A percentile compares a stretch with the other conserved stretches of the same genome.
phyloP scores from a whole-genome alignment of 2,797 vertebrate species.

The Darevskia nairensis region DNA sequence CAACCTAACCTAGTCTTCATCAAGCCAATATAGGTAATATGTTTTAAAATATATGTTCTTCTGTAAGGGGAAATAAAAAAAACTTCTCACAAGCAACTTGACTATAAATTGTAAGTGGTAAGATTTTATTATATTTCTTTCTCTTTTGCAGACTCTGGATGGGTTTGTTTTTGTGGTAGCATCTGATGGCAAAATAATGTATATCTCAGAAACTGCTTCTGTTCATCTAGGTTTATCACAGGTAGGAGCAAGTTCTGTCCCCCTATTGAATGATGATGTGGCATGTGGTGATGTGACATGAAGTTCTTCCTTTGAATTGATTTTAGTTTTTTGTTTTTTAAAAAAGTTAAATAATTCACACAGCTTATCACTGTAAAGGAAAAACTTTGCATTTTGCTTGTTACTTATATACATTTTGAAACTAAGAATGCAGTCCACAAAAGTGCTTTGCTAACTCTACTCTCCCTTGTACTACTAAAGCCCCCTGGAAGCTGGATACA shows the following conservation, averaged over 20 bases:
- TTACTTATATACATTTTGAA: conserved; percentile 48
- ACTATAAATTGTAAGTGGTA: neutral
- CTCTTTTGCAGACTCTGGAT: conserved; percentile 88
- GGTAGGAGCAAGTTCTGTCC: conserved; percentile 78
- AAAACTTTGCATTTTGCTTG: conserved; percentile 41
- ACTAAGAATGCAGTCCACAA: neutral
- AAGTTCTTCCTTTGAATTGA: conserved; percentile 7
- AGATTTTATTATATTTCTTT: conserved; percentile 42
- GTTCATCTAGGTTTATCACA: conserved; percentile 95
- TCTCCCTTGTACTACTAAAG: neutral
- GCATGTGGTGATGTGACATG: neutral
- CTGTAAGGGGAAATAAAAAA: conserved; percentile 3
- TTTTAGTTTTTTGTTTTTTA: neutral
- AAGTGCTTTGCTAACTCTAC: neutral
- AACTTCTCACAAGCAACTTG: neutral
- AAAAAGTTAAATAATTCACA: neutral
- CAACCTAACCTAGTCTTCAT: neutral
- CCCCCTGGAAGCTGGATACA: neutral
- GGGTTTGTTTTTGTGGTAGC: conserved; percentile 96
- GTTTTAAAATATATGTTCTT: conserved; percentile 33
- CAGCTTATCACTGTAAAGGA: conserved; percentile 8
- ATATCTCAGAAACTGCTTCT: conserved; percentile 96
- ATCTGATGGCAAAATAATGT: conserved; percentile 97
- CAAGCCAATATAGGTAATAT: neutral
- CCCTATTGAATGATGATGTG: conserved; percentile 11